Evolutionary conservation across 2,113 vertebrate species (phyloP), one percentile per base, ranked within the genome.

Genomic region (Microcebus griseorufus): DNA sequence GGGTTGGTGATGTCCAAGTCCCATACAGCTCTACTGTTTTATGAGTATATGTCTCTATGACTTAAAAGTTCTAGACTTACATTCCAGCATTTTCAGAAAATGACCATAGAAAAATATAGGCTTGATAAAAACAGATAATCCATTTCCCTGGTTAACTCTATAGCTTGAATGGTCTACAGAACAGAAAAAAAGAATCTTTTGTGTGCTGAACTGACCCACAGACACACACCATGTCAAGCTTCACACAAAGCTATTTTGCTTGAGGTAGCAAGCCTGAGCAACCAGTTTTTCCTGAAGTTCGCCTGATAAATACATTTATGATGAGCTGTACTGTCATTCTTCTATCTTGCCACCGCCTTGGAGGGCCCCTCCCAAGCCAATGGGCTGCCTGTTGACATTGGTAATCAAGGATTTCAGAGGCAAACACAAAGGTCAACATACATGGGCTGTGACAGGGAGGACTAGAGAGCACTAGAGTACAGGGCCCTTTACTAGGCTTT

Each of bases 231-330:
- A 32, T 23, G 64, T 91, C 86, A 79, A 25, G 39, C 83, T 70
- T 95, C 53, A 94, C 88, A 85, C 65, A 69, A n/a, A 92, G 85
- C 84, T 92, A 37, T 76, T 97, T 96, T 93, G 92, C 94, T 82
- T 82, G 80, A 90, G 67, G 79, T 90, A 78, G 55, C 53, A 84
- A 88, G 23, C 96, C 84, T 53, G 93, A 94, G 60, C 48, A 96
- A 93, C 97, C 91, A 64, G 97, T 98, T 96, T 97, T 96, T 96
- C 96, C 85, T 75, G 94, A 97, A 92, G 80, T 88, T 70, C 81
- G 80, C 85, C 90, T 82, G 95, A 82, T 94, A 73, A 65, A 62
- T 75, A 69, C 51, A 48, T 78, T 78, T 88, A 55, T 45, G 91
- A 94, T 91, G 94, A 96, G 96, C 85, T 90, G 90, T 58, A 2